Evolutionary conservation across 2,113 vertebrate species (phyloP).

Genomic region (Zapornia atra): DNA sequence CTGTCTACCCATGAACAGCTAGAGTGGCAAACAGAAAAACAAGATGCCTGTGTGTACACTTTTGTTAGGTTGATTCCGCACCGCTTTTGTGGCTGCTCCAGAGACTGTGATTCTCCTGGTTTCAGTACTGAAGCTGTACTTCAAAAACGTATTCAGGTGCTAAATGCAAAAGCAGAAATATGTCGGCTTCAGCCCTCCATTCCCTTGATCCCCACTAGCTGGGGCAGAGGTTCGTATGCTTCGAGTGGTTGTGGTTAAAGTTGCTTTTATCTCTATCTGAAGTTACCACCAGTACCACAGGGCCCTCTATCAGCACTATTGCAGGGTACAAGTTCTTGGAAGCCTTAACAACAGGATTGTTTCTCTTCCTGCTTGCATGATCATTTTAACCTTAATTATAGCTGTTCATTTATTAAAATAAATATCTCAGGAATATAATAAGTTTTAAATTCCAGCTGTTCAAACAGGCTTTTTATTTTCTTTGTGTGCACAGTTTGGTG

Average conservation of each 20-base stretch:
- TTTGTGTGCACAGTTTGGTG: not conserved
- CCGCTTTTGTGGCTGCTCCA: not conserved
- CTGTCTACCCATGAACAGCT: not conserved
- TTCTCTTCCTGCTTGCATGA: constrained; percentile 43
- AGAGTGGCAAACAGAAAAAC: not conserved
- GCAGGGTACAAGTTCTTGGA: constrained; percentile 26
- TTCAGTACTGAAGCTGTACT: not conserved
- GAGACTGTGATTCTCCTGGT: not conserved
- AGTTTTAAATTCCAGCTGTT: constrained; percentile 62
- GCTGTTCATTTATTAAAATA: constrained; percentile 60
- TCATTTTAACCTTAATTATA: constrained; percentile 61
- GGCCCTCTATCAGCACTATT: constrained; percentile 7
- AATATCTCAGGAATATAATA: constrained; percentile 41
- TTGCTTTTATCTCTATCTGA: not conserved
- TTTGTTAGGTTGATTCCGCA: not conserved
- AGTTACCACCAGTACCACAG: constrained; percentile 36
- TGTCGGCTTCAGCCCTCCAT: not conserved
- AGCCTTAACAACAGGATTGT: not conserved
- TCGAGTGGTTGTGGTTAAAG: constrained; percentile 41
- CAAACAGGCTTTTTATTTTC: constrained; percentile 41
- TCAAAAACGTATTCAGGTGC: not conserved
- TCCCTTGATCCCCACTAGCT: constrained; percentile 10
- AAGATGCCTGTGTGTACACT: rapidly evolving
- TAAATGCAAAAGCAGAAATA: constrained; percentile 33
- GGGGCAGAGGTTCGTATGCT: not conserved